Evolutionary conservation across 2,113 vertebrate species (phyloP), one percentile per base, ranked within the genome.

Genomic region (Bungarus multicinctus): DNA sequence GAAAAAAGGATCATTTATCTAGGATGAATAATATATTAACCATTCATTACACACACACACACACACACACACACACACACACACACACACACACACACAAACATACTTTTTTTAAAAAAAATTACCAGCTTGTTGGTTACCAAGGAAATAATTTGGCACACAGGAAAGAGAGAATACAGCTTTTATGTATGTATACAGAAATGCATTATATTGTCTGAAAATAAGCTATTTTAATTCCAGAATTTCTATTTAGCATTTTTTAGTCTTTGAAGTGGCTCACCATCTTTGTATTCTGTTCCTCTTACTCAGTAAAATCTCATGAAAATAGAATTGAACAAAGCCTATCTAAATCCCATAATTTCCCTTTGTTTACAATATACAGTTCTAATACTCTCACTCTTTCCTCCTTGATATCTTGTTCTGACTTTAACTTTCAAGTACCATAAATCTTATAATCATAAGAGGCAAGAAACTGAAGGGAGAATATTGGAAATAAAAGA

Each of bases 61-160:
- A 1, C 92, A 53, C 89, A 90, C 91, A 92, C 3, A 54, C 60
- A 89, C 87, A 90, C 23, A 74, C 0, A 3, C n/a, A 54, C 74
- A 89, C 54, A 91, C 27, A 81, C 0, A 1, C n/a, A 1, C 92
- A 57, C 89, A 90, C 90, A 92, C 3, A 54, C 60, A 89, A n/a
- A 91, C 25, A 74, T 0, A 3, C 30, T 47, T 54, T 93, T 92
- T 90, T 94, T 3, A 0, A 81, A 81, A 81, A 39, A 92, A 93
- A 58, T 58, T 22, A 54, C 60, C 43, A 89, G 43, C 8, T 7
- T 89, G 86, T 69, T 50, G 1, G 50, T 94, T 95, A 90, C 85
- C 92, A 91, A 92, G 12, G n/a, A 92, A 95, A 89, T 52, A 85
- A 92, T 89, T 94, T 87, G 6, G 12, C 88, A 3, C 55, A 95